Base-by-base conservation (phyloP, 2,797 vertebrate species). In the Dicrostonyx torquatus region DNA sequence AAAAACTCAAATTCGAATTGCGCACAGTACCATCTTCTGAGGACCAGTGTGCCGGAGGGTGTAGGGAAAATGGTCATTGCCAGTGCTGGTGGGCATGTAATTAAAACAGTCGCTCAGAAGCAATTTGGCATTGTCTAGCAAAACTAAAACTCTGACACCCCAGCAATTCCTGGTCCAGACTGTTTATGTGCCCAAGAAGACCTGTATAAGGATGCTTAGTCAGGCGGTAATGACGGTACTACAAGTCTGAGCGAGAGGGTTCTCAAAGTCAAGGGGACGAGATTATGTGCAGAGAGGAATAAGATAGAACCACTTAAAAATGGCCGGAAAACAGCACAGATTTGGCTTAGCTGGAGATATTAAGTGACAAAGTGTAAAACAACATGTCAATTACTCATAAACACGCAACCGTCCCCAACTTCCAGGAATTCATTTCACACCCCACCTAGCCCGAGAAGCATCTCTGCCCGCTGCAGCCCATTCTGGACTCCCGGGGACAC, bases 21-120 rank as follows among this genome's bases (percentile, higher is more conserved):
- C 64, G 58, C 0, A 0, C 50, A 73, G 40, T 31, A 24, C 37
- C 50, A 15, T 62, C 86, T 92, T 37, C 53, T 58, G 73, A 17
- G 40, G 17, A 2, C 24, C 20, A 1, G 55, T 1, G 26, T 20
- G 45, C 0, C 0, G 8, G 66, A 58, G 48, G 29, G 26, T 2
- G 14, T 2, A 6, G 77, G 64, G 34, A 60, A 43, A 37, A 45
- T 0, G 22, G 22, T 20, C 1, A 24, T 9, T 26, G 40, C 14
- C 53, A 5, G 66, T 3, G 93, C 83, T 29, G 45, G 50, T 18
- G 50, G 83, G 43, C 37, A 8, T 50, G 43, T 14, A 1, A 88
- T 14, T 55, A 10, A 64, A 45, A n/a, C 43, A 50, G 43, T 26
- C 55, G 6, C 64, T 58, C 7, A 13, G 64, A 31, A 85, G 75